phyloP scores from a whole-genome alignment of 2,113 vertebrate species.

The Dipodomys spectabilis region DNA sequence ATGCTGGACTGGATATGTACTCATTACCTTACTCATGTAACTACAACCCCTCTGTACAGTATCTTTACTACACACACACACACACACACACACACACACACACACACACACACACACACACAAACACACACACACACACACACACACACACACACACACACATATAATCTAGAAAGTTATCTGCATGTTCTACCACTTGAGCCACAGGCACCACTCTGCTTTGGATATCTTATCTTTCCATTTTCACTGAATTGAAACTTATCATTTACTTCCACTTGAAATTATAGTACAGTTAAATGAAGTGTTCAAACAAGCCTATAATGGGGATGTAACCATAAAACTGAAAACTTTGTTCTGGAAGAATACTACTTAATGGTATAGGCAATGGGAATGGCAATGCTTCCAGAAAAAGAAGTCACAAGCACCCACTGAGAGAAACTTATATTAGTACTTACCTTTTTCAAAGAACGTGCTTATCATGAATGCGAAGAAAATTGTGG shows the following conservation, averaged over 20 bases:
- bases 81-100: no score
- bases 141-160: no score
- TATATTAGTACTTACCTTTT: conserved; percentile 86
- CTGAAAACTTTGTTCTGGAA: not conserved
- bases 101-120: no score
- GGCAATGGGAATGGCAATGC: not conserved
- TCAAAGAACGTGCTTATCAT: conserved; percentile 97
- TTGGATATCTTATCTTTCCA: not conserved
- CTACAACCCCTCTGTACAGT: no score
- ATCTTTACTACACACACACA: no score
- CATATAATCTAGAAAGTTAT: no score
- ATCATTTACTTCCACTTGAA: not conserved
- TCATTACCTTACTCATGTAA: no score
- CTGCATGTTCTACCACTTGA: no score
- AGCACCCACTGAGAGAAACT: not conserved
- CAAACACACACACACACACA: no score
- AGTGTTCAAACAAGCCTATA: not conserved
- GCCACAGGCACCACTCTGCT: not conserved
- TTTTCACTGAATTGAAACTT: not conserved
- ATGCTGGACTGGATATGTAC: no score
- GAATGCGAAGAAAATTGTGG: conserved; percentile 97
- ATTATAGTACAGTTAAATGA: not conserved
- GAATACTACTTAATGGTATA: not conserved
- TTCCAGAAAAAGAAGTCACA: not conserved
- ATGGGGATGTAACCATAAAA: not conserved